Percentiles rank a stretch among this genome's conserved stretches.
Evolutionary conservation across 2,797 vertebrate genomes (phyloP).

Genomic region (Enteromius viviparus): DNA sequence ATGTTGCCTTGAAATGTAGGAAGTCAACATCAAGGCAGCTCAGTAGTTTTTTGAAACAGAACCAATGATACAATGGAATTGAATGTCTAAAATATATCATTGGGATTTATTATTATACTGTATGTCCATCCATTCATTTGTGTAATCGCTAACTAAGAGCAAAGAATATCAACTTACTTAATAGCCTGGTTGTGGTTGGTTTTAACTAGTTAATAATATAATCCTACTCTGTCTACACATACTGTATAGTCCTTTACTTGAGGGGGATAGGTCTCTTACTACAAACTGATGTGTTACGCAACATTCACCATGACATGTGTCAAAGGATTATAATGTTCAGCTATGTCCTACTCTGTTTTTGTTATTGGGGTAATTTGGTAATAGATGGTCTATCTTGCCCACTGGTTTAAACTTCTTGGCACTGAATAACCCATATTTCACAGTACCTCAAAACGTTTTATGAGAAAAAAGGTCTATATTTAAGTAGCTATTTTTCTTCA

Average conservation of each 20-base stretch:
- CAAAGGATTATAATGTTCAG: conserved; percentile 21
- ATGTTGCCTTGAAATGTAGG: neutral
- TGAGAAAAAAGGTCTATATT: neutral
- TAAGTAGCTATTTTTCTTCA: neutral
- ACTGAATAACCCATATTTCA: neutral
- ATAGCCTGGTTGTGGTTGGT: neutral
- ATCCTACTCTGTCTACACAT: conserved; percentile 14
- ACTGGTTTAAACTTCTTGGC: conserved; percentile 10
- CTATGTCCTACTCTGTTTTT: neutral
- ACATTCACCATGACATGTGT: conserved; percentile 35
- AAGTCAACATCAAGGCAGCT: neutral
- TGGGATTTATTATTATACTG: neutral
- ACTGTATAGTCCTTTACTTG: conserved; percentile 28
- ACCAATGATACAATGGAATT: neutral
- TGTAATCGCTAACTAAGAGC: neutral
- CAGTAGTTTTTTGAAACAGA: neutral
- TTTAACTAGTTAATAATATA: conserved; percentile 25
- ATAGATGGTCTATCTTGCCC: neutral
- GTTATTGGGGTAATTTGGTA: neutral
- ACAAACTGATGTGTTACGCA: conserved; percentile 37
- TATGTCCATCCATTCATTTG: neutral
- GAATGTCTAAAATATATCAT: neutral
- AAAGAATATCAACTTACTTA: neutral
- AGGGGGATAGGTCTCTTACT: conserved; percentile 45
- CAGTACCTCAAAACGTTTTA: neutral